Evolutionary conservation across 2,113 vertebrate species (phyloP).

Genomic region (Motacilla tschutschensis): DNA sequence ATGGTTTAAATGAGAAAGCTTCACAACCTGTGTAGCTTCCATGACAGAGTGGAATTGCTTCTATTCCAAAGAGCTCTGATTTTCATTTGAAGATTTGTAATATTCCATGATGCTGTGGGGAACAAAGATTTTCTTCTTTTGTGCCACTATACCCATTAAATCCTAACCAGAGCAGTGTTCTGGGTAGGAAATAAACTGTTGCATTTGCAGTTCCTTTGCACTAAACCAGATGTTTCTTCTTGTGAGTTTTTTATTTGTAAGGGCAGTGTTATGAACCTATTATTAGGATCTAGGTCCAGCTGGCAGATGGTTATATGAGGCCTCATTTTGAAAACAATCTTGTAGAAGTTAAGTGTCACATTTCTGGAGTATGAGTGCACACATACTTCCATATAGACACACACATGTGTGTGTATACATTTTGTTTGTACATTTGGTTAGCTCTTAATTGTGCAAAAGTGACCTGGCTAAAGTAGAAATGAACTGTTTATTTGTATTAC

Average conservation of each 20-base stretch:
- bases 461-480: background rate
- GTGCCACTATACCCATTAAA: background rate
- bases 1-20: background rate
- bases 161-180: background rate
- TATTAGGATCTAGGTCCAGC: background rate
- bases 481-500: background rate
- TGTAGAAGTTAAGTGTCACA: background rate
- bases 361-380: background rate
- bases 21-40: background rate
- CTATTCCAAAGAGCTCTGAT: background rate
- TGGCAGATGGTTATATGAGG: background rate
- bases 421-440: background rate
- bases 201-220: background rate
- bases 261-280: background rate
- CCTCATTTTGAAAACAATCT: background rate
- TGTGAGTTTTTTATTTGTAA: background rate
- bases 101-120: background rate
- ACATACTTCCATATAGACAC: background rate
- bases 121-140: background rate
- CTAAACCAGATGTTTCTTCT: conserved; percentile 5
- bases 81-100: background rate
- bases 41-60: background rate
- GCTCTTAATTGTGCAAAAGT: background rate
- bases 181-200: background rate
- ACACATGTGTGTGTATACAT: rapidly evolving